Evolutionary conservation across 2,113 vertebrate species (phyloP), one percentile per base, ranked within the genome.

Genomic region (Elgaria multicarinata): DNA sequence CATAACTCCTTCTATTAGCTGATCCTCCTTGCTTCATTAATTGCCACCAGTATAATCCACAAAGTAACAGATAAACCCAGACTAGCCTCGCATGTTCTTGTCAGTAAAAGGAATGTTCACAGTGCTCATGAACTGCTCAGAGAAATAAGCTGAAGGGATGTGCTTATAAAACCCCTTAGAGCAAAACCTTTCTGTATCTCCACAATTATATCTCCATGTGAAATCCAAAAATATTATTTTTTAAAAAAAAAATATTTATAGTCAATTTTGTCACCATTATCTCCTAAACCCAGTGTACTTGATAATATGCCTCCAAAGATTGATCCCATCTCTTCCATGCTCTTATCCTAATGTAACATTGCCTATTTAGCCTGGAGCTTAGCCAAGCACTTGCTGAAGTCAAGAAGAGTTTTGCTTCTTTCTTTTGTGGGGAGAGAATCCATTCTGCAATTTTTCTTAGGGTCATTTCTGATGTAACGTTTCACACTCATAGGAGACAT

Each of bases 11-110:
- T 89, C 31, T 31, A 89, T 71, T 87, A 91, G 50, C 22, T 87
- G 90, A 87, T 95, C 77, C 80, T 94, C 24, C 90, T 94, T 74
- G 62, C 86, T 83, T 74, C 78, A 66, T 81, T 94, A 93, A 88
- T 93, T 90, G 88, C 84, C 75, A 72, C 28, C 74, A 33, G 22
- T 91, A 83, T 89, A 92, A 93, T 92, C 80, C 87, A 90, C 92
- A 92, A 89, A 50, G 86, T 87, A 89, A 93, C 62, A 79, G 89
- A 85, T 87, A 83, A 94, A 90, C 46, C 79, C 76, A 76, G 74
- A 66, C 58, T 83, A 74, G 53, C n/a, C 33, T 92, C 18, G 2
- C 24, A 76, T 79, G 42, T 90, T 93, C 1, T 0, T 5, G 0
- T 82, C 62, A 44, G 89, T 87, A 90, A 95, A 90, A 93, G 24